Percentiles rank a stretch among this genome's conserved stretches.
Conservation (phyloP, 2,888 invertebrate genomes). For the Drepanosiphum platanoidis region DNA sequence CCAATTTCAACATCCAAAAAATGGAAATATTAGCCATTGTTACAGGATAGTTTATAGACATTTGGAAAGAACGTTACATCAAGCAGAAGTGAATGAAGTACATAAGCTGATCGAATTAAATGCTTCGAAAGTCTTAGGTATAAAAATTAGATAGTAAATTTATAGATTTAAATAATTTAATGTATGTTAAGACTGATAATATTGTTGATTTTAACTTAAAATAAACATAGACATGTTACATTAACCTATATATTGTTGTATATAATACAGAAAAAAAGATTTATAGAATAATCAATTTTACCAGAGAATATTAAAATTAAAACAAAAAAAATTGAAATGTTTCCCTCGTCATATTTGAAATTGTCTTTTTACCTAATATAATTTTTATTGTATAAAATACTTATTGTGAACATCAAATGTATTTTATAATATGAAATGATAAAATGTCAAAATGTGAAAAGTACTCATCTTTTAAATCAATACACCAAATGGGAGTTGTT, state of each 20-base stretch:
- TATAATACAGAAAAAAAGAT: neutral
- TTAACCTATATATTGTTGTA: neutral
- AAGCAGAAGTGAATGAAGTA: slow-evolving; percentile 86
- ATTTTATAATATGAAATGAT: no score
- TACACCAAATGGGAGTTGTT: no score
- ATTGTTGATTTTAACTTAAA: neutral
- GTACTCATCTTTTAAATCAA: no score
- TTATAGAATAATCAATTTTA: no score
- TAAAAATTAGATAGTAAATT: slow-evolving; percentile 50
- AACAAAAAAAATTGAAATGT: no score
- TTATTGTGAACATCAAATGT: no score
- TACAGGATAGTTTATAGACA: slow-evolving; percentile 94
- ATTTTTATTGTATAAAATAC: no score
- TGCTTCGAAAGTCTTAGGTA: slow-evolving; percentile 66
- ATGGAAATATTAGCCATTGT: slow-evolving; percentile 83
- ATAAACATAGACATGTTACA: neutral
- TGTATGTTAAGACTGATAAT: slow-evolving; percentile 1
- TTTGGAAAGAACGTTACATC: slow-evolving; percentile 86
- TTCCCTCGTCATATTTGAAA: no score
- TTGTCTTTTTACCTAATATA: no score
- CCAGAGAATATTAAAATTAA: no score
- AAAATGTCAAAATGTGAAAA: no score
- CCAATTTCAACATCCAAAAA: slow-evolving; percentile 87
- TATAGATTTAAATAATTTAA: neutral
- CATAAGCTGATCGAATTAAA: slow-evolving; percentile 79